Evolutionary conservation across 2,888 invertebrate genomes (phyloP), one percentile per base, ranked within the genome.

Genomic region (Rhaphigaster nebulosa): DNA sequence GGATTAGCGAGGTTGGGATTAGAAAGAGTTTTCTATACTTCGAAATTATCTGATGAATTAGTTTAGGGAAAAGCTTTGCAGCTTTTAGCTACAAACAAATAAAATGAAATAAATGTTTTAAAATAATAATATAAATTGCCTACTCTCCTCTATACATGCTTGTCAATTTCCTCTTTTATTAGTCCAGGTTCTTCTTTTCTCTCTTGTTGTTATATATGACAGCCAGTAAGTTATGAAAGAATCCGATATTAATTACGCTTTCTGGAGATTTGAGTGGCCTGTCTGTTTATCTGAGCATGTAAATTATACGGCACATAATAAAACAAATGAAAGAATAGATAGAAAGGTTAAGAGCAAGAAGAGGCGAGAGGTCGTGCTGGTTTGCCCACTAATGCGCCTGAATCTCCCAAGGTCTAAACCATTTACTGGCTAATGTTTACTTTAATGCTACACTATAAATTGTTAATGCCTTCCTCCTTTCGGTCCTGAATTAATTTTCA

Each of bases 401-500:
- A 18, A 18, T 18, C 18, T 15, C 3, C 70, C 70, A 70, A 70
- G 70, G 70, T 34, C 70, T 5, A 29, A 70, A 12, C 70, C 70
- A 70, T 70, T 70, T 70, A 70, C 15, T 70, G 70, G 34, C 29
- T 70, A 70, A 70, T 70, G 70, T 70, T 70, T 18, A 70, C 34
- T 70, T 70, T 34, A 70, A 70, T 70, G 29, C 6, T 70, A 18
- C 18, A 29, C 70, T 70, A 29, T 70, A 70, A 70, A 70, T 70
- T 34, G 70, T 34, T 70, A 70, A 70, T 70, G 18, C 29, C 70
- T 70, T 70, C 70, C 70, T 70, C 34, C 70, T 70, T 34, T 70
- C 29, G 70, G 70, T 13, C 70, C 70, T 70, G 70, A 70, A 70
- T 70, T 70, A 70, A 70, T 70, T 70, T 70, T 34, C 29, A 70